Percentiles rank a stretch among this genome's conserved stretches.
Evolutionary conservation across 2,888 invertebrate genomes (phyloP).

Genomic region (Blastobasis lacticolella): DNA sequence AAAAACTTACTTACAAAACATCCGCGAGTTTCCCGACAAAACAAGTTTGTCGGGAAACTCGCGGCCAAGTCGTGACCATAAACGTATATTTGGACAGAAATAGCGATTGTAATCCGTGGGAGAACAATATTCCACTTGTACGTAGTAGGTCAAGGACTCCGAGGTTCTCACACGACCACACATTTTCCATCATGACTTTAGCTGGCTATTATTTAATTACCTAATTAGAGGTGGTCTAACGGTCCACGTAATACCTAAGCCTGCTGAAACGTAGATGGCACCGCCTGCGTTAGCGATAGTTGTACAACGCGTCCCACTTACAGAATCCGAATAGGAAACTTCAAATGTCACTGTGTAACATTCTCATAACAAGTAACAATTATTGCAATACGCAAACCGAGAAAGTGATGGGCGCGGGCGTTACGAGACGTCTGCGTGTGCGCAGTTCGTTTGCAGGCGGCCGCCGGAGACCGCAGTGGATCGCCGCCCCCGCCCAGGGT

Average conservation of each 20-base stretch:
- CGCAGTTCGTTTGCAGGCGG: slow-evolving; percentile 11
- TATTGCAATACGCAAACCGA: background rate
- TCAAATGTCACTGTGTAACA: no score
- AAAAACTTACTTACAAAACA: no score
- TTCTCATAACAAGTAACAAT: no score
- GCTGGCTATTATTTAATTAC: no score
- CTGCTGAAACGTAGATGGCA: no score
- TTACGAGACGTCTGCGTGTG: slow-evolving; percentile 18
- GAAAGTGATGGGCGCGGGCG: slow-evolving; percentile 2
- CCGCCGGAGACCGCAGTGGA: slow-evolving; percentile 12
- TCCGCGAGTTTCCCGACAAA: no score
- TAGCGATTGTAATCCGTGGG: slow-evolving; percentile 50
- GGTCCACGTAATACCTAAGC: no score
- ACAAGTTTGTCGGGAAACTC: slow-evolving; percentile 26
- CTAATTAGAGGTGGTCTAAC: no score
- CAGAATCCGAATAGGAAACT: no score
- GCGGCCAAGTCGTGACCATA: slow-evolving; percentile 13
- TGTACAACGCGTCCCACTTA: no score
- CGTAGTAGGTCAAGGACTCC: slow-evolving; percentile 48
- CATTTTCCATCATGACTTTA: slow-evolving; percentile 9
- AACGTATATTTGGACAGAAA: slow-evolving; percentile 23
- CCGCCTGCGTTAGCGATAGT: no score
- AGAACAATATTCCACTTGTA: slow-evolving; percentile 21
- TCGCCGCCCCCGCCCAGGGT: background rate
- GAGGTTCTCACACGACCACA: slow-evolving; percentile 42